Evolutionary conservation across 2,113 vertebrate species (phyloP), one percentile per base, ranked within the genome.

Genomic region (Pterocles orientalis): DNA sequence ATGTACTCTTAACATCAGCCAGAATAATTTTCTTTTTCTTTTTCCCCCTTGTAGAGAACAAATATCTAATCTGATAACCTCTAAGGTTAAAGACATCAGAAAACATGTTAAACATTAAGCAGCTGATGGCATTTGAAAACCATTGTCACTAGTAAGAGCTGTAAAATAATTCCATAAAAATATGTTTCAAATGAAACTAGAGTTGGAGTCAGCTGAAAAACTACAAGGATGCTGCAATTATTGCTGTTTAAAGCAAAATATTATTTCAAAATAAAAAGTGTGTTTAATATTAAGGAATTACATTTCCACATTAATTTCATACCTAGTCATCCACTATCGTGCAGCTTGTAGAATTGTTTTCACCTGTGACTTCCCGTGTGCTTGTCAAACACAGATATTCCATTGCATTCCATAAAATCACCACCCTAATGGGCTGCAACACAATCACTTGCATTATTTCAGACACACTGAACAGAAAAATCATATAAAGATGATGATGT

Each of bases 71-170:
- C 96, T 96, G 91, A 89, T 95, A 92, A 93, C 72, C 79, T 77
- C 54, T 84, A 75, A 85, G 87, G 89, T 95, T 88, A 95, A 95
- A 68, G 78, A 97, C 77, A 73, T 73, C 41, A 97, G 65, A 94
- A 96, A 65, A 7, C 66, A 57, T 15, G 97, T 97, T 98, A 98
- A 98, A 97, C 86, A 97, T 98, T 98, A 97, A 98, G 91, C 88
- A 21, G 33, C 14, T 92, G 76, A 90, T 79, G 88, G 82, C 71
- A 88, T 79, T 58, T 92, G 77, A 79, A 92, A 95, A 75, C 24
- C 39, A 69, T 69, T 41, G 3, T 72, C 65, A 61, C 28, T 51
- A 76, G 21, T 36, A 85, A 86, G 14, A 86, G 73, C 41, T 92
- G 51, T 89, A 92, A 96, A 96, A 92, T 6, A 4, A 69, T 84